These are phyloP conservation scores for Tillus elongatus DNA, from an alignment of 2,888 invertebrate genomes.

Conservation along the genomic window DNA sequence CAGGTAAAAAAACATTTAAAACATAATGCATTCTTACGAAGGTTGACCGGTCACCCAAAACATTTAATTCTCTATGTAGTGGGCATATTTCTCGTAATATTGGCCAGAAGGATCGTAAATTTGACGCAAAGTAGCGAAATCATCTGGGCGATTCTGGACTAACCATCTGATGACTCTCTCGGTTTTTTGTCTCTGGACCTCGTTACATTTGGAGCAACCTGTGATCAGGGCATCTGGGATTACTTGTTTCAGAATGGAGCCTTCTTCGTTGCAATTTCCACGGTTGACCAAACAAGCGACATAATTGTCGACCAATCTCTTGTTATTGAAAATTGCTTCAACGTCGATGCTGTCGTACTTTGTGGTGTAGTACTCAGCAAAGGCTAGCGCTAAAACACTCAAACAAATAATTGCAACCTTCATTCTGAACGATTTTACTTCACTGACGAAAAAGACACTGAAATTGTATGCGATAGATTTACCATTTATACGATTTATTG, in stretches of 20 bases:
- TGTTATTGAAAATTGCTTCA: constrained; percentile 2
- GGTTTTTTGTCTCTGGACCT: constrained; percentile 50
- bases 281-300: not conserved
- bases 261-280: constrained; percentile 33
- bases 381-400: no score
- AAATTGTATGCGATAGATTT: no score
- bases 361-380: constrained; percentile 3
- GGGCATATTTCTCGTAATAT: constrained; percentile 37
- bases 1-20: no score
- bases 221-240: constrained; percentile 56
- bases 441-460: no score
- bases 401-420: no score
- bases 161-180: constrained; percentile 54
- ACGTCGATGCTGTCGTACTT: constrained; percentile 4
- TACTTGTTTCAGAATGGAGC: constrained; percentile 37
- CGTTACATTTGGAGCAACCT: constrained; percentile 54
- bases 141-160: constrained; percentile 48
- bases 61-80: no score
- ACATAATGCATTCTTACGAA: no score
- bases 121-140: constrained; percentile 50
- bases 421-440: no score
- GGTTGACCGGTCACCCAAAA: no score
- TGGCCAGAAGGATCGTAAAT: constrained; percentile 59
- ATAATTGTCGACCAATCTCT: not conserved
- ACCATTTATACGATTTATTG: no score